phyloP scores from a whole-genome alignment of 1,140 invertebrate genomes.

The Propsilocerus akamusi region DNA sequence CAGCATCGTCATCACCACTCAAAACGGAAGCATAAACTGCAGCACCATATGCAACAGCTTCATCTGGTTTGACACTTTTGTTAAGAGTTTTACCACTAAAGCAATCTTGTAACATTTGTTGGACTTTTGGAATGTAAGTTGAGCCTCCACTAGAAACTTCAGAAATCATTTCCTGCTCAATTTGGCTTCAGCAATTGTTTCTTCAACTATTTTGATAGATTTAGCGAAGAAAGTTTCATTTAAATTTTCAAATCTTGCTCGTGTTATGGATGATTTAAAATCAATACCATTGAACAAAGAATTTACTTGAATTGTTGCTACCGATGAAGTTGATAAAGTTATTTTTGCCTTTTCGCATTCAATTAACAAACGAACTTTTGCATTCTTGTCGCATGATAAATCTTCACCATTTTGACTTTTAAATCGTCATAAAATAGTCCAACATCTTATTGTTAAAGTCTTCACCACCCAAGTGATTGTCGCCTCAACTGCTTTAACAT shows the following conservation, averaged over 20 bases:
- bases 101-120: conserved; percentile 36
- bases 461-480: conserved; percentile 67
- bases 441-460: too few species aligned
- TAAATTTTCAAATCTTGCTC: conserved; percentile 96
- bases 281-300: conserved; percentile 96
- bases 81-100: conserved; percentile 39
- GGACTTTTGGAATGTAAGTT: conserved; percentile 46
- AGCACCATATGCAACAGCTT: conserved; percentile 43
- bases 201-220: too few species aligned
- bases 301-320: conserved; percentile 58
- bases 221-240: too few species aligned
- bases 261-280: conserved; percentile 88
- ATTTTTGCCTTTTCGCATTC: too few species aligned
- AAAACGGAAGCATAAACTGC: conserved; percentile 44
- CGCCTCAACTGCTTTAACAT: conserved; percentile 67
- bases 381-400: background rate
- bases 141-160: conserved; percentile 70
- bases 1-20: too few species aligned
- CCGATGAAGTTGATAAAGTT: background rate
- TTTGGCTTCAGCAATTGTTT: too few species aligned
- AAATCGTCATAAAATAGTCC: background rate
- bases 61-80: too few species aligned
- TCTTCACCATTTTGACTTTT: background rate
- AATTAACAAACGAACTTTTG: too few species aligned
- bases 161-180: conserved; percentile 43